These are phyloP conservation scores for Neocrepidodera transversa DNA, from an alignment of 2,888 invertebrate species.

Conservation along the genomic window DNA sequence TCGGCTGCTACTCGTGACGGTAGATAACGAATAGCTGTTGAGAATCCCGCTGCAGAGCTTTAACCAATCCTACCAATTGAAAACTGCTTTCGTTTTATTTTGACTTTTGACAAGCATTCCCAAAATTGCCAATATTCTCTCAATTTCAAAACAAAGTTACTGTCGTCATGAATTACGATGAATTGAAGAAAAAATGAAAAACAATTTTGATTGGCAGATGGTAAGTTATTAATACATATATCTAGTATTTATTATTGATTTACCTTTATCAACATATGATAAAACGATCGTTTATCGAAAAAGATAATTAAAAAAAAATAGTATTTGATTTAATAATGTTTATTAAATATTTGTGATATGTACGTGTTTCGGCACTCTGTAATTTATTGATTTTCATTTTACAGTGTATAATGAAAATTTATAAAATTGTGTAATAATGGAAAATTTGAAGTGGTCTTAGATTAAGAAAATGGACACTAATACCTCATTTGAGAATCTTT, in stretches of 20 bases:
- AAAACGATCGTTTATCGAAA: background rate
- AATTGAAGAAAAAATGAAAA: background rate
- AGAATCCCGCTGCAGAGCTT: too few species aligned
- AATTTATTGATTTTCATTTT: conserved; percentile 22
- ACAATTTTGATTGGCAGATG: background rate
- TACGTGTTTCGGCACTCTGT: background rate
- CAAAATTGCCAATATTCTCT: too few species aligned
- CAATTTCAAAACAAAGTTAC: too few species aligned
- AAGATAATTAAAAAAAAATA: background rate
- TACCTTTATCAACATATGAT: background rate
- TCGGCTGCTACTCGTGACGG: too few species aligned
- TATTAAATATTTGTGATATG: background rate
- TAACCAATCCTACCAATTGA: too few species aligned
- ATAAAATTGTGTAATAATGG: background rate
- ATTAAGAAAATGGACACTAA: conserved; percentile 50
- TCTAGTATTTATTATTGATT: too few species aligned
- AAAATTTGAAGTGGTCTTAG: conserved; percentile 5
- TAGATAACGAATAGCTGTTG: too few species aligned
- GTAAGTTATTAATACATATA: too few species aligned
- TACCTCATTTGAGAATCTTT: conserved; percentile 75
- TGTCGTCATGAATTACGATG: too few species aligned
- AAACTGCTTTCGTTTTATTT: too few species aligned
- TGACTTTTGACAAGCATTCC: too few species aligned
- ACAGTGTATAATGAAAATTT: conserved; percentile 2
- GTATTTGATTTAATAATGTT: too few species aligned